phyloP scores from a whole-genome alignment of 2,113 vertebrate genomes.

The Lates calcarifer region DNA sequence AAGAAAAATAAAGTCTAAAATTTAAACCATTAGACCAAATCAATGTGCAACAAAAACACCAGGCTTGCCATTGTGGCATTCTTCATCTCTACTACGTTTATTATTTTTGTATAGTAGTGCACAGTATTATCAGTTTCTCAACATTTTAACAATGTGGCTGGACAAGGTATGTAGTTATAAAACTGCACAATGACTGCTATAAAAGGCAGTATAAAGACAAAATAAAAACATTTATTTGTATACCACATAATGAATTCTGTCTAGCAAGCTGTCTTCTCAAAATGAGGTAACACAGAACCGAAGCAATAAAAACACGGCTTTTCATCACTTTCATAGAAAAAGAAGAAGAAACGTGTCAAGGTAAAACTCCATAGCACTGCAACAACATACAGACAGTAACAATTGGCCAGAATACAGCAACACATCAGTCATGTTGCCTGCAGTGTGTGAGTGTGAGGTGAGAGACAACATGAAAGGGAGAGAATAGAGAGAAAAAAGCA shows the following conservation, averaged over 20 bases:
- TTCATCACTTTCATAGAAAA: neutral
- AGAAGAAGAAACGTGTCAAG: neutral
- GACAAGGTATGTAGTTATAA: neutral
- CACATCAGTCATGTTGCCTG: slow-evolving; percentile 5
- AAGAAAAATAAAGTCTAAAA: neutral
- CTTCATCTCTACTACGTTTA: neutral
- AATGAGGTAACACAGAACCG: neutral
- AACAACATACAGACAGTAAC: slow-evolving; percentile 11
- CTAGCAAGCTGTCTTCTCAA: neutral
- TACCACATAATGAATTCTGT: neutral
- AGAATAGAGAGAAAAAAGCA: neutral
- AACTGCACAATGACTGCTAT: neutral
- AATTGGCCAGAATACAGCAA: neutral
- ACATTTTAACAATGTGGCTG: neutral
- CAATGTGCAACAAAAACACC: neutral
- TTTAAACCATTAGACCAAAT: neutral
- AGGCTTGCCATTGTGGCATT: neutral
- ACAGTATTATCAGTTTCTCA: neutral
- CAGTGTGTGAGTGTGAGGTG: neutral
- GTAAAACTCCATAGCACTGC: neutral
- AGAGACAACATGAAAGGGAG: slow-evolving; percentile 8
- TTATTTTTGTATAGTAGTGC: no score
- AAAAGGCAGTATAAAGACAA: neutral
- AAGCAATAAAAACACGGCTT: neutral
- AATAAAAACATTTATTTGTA: neutral